These are phyloP conservation scores for Agrypnus murinus DNA, from an alignment of 2,888 invertebrate genomes.

Conservation along the genomic window DNA sequence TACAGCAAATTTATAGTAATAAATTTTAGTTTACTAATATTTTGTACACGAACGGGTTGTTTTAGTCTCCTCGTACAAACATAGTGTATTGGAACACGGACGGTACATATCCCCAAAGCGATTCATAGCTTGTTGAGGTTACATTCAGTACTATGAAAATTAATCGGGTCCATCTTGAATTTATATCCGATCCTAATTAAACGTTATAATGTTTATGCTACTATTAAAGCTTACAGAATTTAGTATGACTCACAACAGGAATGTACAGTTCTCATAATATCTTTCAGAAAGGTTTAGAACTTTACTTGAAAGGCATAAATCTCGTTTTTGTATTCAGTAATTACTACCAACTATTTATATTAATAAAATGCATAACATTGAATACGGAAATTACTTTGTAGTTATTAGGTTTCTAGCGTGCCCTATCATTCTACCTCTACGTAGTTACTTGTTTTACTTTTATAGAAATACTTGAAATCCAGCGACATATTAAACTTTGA, in stretches of 20 bases:
- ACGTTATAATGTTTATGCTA: conserved; percentile 34
- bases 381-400: too few relatives aligned
- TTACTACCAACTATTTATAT: neutral
- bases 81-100: neutral
- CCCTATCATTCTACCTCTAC: too few relatives aligned
- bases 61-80: too few relatives aligned
- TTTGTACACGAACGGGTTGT: too few relatives aligned
- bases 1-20: too few relatives aligned
- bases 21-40: too few relatives aligned
- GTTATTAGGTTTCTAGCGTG: too few relatives aligned
- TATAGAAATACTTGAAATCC: too few relatives aligned
- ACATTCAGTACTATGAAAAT: conserved; percentile 30
- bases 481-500: too few relatives aligned
- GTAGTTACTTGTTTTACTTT: too few relatives aligned
- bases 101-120: conserved; percentile 8
- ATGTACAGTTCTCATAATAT: neutral
- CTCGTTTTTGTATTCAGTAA: neutral
- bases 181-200: conserved; percentile 41
- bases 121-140: conserved; percentile 36
- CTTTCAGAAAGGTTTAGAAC: neutral
- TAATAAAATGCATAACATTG: neutral
- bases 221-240: conserved; percentile 26
- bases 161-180: conserved; percentile 41
- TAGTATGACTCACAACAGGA: conserved; percentile 20
- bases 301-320: neutral